Evolutionary conservation across 2,888 invertebrate genomes (phyloP).

Genomic region (Cheilosia pagana): DNA sequence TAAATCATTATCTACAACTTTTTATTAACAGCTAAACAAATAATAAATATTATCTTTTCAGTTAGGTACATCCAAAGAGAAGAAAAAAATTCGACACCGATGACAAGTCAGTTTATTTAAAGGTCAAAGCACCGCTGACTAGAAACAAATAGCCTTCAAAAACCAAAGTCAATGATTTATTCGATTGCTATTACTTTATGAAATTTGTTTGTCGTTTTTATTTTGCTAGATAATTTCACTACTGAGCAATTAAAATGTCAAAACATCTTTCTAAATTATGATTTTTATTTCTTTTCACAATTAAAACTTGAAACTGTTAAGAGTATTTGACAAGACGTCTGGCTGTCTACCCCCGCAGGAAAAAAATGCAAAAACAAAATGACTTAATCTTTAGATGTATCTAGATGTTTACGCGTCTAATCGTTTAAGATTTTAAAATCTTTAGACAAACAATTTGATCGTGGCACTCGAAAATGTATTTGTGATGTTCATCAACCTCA

Average conservation of each 20-base stretch:
- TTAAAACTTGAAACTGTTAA: not conserved
- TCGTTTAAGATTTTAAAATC: slow-evolving; percentile 11
- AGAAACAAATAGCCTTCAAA: slow-evolving; percentile 12
- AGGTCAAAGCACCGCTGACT: slow-evolving; percentile 12
- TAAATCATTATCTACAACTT: no score
- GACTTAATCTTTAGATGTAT: not conserved
- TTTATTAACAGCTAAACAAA: no score
- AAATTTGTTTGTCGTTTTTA: not conserved
- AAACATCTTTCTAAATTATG: not conserved
- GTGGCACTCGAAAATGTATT: slow-evolving; percentile 5
- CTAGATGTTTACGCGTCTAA: not conserved
- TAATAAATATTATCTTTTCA: no score
- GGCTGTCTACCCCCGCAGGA: slow-evolving; percentile 13
- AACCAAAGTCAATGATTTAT: slow-evolving; percentile 12
- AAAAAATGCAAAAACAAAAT: not conserved
- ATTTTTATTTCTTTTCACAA: not conserved
- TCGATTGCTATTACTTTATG: not conserved
- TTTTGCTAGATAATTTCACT: not conserved
- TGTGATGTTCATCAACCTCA: slow-evolving; percentile 29
- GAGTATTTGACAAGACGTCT: slow-evolving; percentile 14
- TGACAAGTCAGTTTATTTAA: not conserved
- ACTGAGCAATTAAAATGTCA: slow-evolving; percentile 22
- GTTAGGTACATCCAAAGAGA: no score
- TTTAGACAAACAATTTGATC: slow-evolving; percentile 12
- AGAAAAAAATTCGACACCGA: not conserved